Evolutionary conservation across 2,113 vertebrate genomes (phyloP), one percentile per base, ranked within the genome.

Genomic region (Cichladusa arquata): DNA sequence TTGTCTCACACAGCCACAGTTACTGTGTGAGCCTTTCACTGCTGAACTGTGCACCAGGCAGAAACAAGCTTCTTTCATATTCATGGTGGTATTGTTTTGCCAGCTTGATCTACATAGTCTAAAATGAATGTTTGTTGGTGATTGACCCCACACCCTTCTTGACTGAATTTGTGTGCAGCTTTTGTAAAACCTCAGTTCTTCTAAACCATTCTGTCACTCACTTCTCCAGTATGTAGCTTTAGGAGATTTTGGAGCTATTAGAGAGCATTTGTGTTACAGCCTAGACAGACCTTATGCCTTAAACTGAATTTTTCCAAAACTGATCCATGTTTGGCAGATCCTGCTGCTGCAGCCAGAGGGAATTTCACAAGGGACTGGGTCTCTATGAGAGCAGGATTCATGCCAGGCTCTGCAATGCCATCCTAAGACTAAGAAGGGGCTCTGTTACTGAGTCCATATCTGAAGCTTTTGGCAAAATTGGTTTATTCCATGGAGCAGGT

Each of bases 41-140:
- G 61, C 76, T 51, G 71, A 62, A 18, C 40, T 3, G 6, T 40
- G 1, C 31, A 14, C 50, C 2, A 3, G 8, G 50, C 71, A 88
- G 56, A 86, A 73, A 22, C 6, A 3, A 1, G 1, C 8, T 47
- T 17, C 47, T 81, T 62, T 60, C 60, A 36, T n/a, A 11, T 7
- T 73, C 14, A 1, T 11, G 8, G 3, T n/a, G 6, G 18, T 86
- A 28, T 14, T 86, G 0, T 44, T 81, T 82, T 76, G 31, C 73
- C 62, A 77, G 48, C 19, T 53, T 69, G 40, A 36, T 36, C 26
- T n/a, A 1, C 0, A 0, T n/a, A 11, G 19, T 65, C 69, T 65
- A n/a, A 92, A 74, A 25, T 62, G 25, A 91, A 23, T 0, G 0
- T 14, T 48, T 81, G 7, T 33, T 2, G 1, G 19, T 26, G 31